Evolutionary conservation across 2,888 invertebrate genomes (phyloP).

Genomic region (Timema cristinae): DNA sequence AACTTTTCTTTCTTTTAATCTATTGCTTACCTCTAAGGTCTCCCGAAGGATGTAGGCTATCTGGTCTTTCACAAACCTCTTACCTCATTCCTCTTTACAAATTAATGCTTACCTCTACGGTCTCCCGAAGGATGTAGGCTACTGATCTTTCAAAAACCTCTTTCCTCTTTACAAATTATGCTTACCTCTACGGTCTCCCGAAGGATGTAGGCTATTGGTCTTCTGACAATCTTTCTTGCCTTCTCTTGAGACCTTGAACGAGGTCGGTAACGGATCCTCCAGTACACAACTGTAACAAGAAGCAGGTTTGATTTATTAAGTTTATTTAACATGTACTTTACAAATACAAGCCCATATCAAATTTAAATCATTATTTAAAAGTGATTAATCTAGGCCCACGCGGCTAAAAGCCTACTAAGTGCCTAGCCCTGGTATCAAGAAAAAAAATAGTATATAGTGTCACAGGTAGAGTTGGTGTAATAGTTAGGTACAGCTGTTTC

Average conservation of each 20-base stretch:
- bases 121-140: slow-evolving; percentile 71
- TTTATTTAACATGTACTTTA: no score
- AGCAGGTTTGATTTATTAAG: no score
- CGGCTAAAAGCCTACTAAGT: no score
- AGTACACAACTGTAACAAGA: slow-evolving; percentile 59
- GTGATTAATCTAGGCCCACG: no score
- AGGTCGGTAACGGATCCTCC: slow-evolving; percentile 78
- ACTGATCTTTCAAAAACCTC: slow-evolving; percentile 54
- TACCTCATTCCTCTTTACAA: neutral
- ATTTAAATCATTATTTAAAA: no score
- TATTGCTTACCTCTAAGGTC: slow-evolving; percentile 55
- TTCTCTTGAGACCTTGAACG: slow-evolving; percentile 64
- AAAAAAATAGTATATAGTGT: no score
- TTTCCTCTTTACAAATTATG: neutral
- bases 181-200: slow-evolving; percentile 64
- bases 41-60: slow-evolving; percentile 73
- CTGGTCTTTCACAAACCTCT: slow-evolving; percentile 51
- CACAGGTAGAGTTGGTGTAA: no score
- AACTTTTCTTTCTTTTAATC: neutral
- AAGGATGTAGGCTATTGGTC: slow-evolving; percentile 72
- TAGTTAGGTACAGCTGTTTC: no score
- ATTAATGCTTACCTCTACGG: slow-evolving; percentile 52
- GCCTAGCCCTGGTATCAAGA: no score
- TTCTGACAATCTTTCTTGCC: slow-evolving; percentile 60
- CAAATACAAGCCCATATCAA: no score